phyloP scores from a whole-genome alignment of 2,888 invertebrate genomes.

The Drosophila ustulata region DNA sequence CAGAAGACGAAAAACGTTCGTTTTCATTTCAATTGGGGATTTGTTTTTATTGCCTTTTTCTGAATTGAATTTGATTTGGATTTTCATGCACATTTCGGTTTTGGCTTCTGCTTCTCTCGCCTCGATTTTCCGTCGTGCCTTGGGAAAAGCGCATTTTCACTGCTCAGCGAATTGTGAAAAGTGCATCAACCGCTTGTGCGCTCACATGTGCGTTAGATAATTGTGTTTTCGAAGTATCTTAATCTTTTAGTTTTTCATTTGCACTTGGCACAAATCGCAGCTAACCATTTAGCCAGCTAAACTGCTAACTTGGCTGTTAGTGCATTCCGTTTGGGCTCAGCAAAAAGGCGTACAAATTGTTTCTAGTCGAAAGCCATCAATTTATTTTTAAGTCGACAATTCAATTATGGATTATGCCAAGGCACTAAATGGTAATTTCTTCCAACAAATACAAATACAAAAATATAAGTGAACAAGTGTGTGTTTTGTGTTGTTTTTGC shows the following conservation, averaged over 20 bases:
- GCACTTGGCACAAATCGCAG: conserved; percentile 22
- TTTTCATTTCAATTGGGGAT: conserved; percentile 32
- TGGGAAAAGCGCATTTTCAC: conserved; percentile 72
- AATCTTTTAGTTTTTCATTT: conserved; percentile 27
- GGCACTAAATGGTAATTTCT: conserved; percentile 77
- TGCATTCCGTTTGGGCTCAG: conserved; percentile 42
- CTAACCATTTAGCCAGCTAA: conserved; percentile 29
- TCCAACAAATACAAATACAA: neutral
- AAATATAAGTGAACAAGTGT: neutral
- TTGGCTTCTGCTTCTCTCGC: conserved; percentile 25
- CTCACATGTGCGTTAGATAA: conserved; percentile 75
- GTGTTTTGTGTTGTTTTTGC: conserved; percentile 5
- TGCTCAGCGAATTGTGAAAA: conserved; percentile 82
- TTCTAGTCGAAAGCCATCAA: conserved; percentile 1
- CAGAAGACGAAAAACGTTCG: conserved; percentile 14
- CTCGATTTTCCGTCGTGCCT: conserved; percentile 19
- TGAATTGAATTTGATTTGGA: conserved; percentile 18
- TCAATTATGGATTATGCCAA: conserved; percentile 81
- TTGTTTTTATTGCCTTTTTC: neutral
- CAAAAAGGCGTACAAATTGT: conserved; percentile 16
- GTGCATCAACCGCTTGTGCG: conserved; percentile 82
- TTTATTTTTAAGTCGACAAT: conserved; percentile 5
- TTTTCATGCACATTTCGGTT: conserved; percentile 12
- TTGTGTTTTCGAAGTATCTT: conserved; percentile 35
- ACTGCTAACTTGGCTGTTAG: conserved; percentile 65